A percentile compares a stretch with the other conserved stretches of the same genome.
These are phyloP conservation scores for Venustoraphidia nigricollis DNA, from an alignment of 2,888 invertebrate genomes.

Conservation along the genomic window DNA sequence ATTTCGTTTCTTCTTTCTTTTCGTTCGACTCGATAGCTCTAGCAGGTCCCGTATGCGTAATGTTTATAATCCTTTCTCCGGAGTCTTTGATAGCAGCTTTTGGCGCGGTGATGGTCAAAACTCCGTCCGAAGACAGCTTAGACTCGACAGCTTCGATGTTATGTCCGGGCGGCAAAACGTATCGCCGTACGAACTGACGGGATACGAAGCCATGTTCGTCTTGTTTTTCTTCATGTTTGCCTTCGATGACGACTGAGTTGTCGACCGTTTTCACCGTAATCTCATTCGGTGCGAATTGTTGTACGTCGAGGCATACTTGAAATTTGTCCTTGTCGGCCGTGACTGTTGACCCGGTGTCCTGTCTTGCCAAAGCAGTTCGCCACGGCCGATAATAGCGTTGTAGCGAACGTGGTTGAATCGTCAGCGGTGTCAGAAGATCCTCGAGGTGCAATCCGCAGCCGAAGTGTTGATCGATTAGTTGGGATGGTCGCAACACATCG, in stretches of 20 bases:
- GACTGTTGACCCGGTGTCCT: constrained; percentile 36
- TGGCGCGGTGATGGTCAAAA: constrained; percentile 52
- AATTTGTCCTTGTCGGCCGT: constrained; percentile 49
- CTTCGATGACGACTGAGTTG: constrained; percentile 54
- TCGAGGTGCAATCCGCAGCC: constrained; percentile 34
- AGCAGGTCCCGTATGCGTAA: no score
- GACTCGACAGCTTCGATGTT: constrained; percentile 60
- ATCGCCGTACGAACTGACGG: no score
- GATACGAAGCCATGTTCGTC: no score
- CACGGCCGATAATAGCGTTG: constrained; percentile 28
- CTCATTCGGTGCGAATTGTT: constrained; percentile 65
- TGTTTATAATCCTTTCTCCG: constrained; percentile 20
- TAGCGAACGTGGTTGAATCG: constrained; percentile 1
- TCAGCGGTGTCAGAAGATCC: constrained; percentile 25
- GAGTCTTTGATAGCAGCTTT: constrained; percentile 26
- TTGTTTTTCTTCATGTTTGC: constrained; percentile 61
- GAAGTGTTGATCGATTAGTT: constrained; percentile 36
- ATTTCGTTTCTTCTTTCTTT: no score
- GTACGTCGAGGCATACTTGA: constrained; percentile 57
- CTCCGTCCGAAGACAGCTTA: constrained; percentile 59
- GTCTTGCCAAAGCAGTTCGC: constrained; percentile 31
- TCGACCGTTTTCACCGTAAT: constrained; percentile 58
- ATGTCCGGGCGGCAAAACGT: no score
- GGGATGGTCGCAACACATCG: constrained; percentile 27
- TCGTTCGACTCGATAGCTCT: no score